These are phyloP conservation scores for Sinotaia quadrata DNA, from an alignment of 2,888 invertebrate genomes.

Conservation along the genomic window DNA sequence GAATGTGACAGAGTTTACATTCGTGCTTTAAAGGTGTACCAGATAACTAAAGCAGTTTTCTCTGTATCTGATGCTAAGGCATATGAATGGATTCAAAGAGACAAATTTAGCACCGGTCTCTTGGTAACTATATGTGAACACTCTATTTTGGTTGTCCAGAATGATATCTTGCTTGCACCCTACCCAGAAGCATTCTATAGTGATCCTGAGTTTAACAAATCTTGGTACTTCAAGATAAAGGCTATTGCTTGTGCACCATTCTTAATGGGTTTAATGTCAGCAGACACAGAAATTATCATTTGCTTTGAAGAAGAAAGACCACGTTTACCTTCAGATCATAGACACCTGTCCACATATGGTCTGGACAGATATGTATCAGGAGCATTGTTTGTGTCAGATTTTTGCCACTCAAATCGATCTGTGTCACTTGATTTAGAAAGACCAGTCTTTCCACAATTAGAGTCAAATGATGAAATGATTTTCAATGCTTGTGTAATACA, in stretches of 20 bases:
- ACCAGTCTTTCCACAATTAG: constrained; percentile 32
- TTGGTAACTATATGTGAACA: constrained; percentile 49
- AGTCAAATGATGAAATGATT: constrained; percentile 11
- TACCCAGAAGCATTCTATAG: constrained; percentile 48
- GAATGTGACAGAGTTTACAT: constrained; percentile 44
- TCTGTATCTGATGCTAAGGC: constrained; percentile 52
- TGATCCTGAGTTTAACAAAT: constrained; percentile 47
- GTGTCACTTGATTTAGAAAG: constrained; percentile 34
- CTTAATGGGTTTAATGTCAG: constrained; percentile 53
- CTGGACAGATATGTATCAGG: constrained; percentile 40
- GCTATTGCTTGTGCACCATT: constrained; percentile 60
- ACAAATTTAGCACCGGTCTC: constrained; percentile 55
- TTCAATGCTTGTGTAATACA: constrained; percentile 48
- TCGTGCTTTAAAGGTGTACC: constrained; percentile 47
- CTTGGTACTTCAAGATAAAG: constrained; percentile 56
- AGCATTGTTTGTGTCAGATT: constrained; percentile 52
- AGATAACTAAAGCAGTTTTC: constrained; percentile 54
- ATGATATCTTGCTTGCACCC: constrained; percentile 59
- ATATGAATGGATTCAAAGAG: constrained; percentile 55
- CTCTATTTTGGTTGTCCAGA: constrained; percentile 51
- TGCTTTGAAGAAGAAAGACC: constrained; percentile 44
- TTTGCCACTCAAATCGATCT: constrained; percentile 51
- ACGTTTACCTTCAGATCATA: constrained; percentile 35
- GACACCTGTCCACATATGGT: constrained; percentile 33
- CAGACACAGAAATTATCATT: constrained; percentile 56